phyloP scores from a whole-genome alignment of 2,113 vertebrate species.

The Bos indicus region DNA sequence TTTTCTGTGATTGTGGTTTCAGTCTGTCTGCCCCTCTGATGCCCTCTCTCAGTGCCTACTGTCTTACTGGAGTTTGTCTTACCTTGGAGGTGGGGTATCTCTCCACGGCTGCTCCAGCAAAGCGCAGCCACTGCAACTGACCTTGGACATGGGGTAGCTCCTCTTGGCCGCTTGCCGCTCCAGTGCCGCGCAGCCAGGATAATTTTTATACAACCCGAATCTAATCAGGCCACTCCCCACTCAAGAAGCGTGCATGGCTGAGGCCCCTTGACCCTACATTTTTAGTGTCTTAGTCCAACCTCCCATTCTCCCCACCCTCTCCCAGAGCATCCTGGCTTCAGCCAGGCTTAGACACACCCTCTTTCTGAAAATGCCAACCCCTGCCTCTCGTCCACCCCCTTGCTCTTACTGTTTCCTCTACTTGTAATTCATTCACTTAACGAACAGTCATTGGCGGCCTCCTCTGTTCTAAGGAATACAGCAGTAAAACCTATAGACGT shows the following conservation, averaged over 20 bases:
- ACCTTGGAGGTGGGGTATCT: neutral
- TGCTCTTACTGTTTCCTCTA: neutral
- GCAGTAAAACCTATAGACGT: neutral
- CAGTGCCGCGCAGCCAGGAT: fast-evolving
- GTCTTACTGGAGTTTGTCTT: neutral
- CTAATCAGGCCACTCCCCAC: neutral
- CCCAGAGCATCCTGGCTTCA: neutral
- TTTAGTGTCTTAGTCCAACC: fast-evolving
- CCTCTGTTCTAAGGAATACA: neutral
- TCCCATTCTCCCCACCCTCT: too few relatives aligned
- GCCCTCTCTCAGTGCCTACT: neutral
- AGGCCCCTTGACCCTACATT: neutral
- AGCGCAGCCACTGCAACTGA: too few relatives aligned
- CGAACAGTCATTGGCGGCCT: fast-evolving
- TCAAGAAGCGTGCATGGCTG: neutral
- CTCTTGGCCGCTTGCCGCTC: fast-evolving
- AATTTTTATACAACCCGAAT: neutral
- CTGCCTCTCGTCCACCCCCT: too few relatives aligned
- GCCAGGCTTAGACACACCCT: fast-evolving
- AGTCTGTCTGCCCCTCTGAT: neutral
- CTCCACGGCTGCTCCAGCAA: too few relatives aligned
- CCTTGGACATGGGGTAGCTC: neutral
- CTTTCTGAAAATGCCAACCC: fast-evolving
- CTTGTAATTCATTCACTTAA: fast-evolving
- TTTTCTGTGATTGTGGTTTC: neutral